These are phyloP conservation scores for Isurus oxyrinchus DNA, from an alignment of 2,113 vertebrate genomes.

Conservation along the genomic window DNA sequence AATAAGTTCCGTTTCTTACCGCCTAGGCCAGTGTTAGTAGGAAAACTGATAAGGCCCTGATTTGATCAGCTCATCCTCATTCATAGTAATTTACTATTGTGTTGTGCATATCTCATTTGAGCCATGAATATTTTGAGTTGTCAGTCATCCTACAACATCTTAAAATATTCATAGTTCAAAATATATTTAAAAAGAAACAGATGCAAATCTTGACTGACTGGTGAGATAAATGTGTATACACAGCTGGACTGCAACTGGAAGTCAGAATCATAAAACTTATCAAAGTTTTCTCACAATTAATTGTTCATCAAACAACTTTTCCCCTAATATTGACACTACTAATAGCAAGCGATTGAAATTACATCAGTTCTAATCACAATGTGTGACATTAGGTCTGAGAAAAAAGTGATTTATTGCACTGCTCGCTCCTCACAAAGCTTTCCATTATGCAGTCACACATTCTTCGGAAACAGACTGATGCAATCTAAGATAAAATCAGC, in stretches of 20 bases:
- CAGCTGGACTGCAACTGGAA: neutral
- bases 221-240: neutral
- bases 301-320: neutral
- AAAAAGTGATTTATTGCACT: neutral
- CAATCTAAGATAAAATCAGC: conserved; percentile 54
- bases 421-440: conserved; percentile 47
- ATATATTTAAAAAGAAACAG: neutral
- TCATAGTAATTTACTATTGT: neutral
- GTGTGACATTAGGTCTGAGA: neutral
- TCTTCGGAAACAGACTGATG: conserved; percentile 50
- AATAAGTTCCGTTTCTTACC: neutral
- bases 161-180: neutral
- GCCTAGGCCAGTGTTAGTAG: neutral
- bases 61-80: neutral
- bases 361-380: neutral
- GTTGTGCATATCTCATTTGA: neutral
- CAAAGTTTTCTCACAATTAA: neutral
- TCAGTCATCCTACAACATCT: neutral
- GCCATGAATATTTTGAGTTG: neutral
- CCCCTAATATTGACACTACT: neutral
- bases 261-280: neutral
- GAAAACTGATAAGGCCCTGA: neutral
- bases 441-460: conserved; percentile 49
- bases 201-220: neutral
- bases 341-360: conserved; percentile 19